A percentile compares a stretch with the other conserved stretches of the same genome.
Evolutionary conservation across 2,888 invertebrate species (phyloP).

Genomic region (Pyralis farinalis): DNA sequence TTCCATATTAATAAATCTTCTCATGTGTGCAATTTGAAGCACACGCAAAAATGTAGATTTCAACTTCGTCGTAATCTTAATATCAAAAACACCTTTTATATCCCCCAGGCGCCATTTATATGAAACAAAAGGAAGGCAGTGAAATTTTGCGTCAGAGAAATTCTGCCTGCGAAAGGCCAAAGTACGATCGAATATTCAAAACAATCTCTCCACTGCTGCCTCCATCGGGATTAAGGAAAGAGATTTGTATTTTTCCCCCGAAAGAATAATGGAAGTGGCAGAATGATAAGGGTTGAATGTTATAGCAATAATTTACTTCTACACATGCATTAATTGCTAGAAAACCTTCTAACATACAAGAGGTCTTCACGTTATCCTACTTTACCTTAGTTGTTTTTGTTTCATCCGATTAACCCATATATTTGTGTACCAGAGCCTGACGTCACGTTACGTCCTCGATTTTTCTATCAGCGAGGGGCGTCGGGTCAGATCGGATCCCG

Average conservation of each 20-base stretch:
- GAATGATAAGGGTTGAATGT: slow-evolving; percentile 31
- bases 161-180: slow-evolving; percentile 26
- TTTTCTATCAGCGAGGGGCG: slow-evolving; percentile 72
- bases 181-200: slow-evolving; percentile 48
- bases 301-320: slow-evolving; percentile 31
- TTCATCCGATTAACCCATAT: slow-evolving; percentile 71
- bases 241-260: slow-evolving; percentile 44
- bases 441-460: slow-evolving; percentile 78
- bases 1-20: no score
- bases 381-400: slow-evolving; percentile 52
- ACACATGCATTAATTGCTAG: slow-evolving; percentile 18
- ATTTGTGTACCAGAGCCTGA: slow-evolving; percentile 63
- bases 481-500: slow-evolving; percentile 66
- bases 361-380: slow-evolving; percentile 4
- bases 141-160: slow-evolving; percentile 28
- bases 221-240: slow-evolving; percentile 43
- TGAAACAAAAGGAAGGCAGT: slow-evolving; percentile 33
- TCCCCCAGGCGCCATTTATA: slow-evolving; percentile 33
- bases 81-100: slow-evolving; percentile 28
- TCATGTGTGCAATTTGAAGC: background rate
- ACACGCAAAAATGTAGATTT: slow-evolving; percentile 15
- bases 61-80: slow-evolving; percentile 31
- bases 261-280: slow-evolving; percentile 41
- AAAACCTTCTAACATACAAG: slow-evolving; percentile 6
- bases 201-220: slow-evolving; percentile 36